Evolutionary conservation across 2,113 vertebrate species (phyloP).

Genomic region (Columba livia): DNA sequence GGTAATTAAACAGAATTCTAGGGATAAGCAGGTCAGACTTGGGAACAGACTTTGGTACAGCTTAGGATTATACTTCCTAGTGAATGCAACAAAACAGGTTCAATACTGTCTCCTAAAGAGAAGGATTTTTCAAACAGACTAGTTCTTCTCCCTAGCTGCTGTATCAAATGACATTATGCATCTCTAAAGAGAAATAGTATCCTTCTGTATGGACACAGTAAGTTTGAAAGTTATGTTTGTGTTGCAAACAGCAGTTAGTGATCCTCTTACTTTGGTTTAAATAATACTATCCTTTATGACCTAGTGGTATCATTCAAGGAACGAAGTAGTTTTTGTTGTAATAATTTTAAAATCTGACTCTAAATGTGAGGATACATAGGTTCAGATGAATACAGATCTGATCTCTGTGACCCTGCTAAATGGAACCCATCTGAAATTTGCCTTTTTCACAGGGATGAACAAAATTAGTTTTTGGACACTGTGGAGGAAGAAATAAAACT

Average conservation of each 20-base stretch:
- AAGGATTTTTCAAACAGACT: background rate
- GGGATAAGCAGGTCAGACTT: background rate
- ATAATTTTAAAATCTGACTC: constrained; percentile 1
- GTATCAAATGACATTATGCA: background rate
- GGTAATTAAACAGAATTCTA: constrained; percentile 14
- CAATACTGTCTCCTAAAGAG: background rate
- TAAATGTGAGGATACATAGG: background rate
- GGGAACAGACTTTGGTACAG: background rate
- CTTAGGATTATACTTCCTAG: background rate
- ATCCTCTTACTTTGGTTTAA: background rate
- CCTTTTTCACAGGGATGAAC: background rate
- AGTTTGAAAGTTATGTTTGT: background rate
- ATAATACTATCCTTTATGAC: background rate
- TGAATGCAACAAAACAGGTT: background rate
- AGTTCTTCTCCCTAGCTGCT: background rate
- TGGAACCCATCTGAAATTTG: constrained; percentile 1
- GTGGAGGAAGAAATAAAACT: background rate
- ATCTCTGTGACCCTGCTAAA: background rate
- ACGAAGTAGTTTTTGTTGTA: background rate
- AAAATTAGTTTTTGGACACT: background rate
- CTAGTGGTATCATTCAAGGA: background rate
- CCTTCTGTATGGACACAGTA: background rate
- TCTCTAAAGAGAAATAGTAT: background rate
- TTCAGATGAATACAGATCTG: background rate
- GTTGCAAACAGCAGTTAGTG: background rate